A percentile compares a stretch with the other conserved stretches of the same genome.
phyloP scores from a whole-genome alignment of 2,888 invertebrate genomes.

The Ditula angustiorana region DNA sequence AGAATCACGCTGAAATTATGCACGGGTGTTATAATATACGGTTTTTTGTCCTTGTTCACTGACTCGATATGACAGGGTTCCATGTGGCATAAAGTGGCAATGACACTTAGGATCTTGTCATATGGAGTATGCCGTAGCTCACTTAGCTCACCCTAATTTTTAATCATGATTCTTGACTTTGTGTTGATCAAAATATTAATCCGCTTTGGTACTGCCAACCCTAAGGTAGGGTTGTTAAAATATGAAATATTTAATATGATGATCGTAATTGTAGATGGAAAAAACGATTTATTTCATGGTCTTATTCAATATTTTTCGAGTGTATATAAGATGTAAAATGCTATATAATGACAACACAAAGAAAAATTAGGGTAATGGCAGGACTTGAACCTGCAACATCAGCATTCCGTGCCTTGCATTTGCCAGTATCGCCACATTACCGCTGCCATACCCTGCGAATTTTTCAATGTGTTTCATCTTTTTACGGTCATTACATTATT shows the following conservation, averaged over 20 bases:
- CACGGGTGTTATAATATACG: slow-evolving; percentile 59
- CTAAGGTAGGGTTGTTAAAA: slow-evolving; percentile 34
- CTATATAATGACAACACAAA: no score
- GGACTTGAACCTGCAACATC: no score
- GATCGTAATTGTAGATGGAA: no score
- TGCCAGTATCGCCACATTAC: no score
- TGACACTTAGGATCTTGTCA: slow-evolving; percentile 13
- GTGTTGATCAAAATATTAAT: slow-evolving; percentile 36
- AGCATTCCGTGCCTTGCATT: no score
- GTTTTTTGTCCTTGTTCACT: slow-evolving; percentile 16
- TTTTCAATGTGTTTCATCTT: no score
- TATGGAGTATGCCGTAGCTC: slow-evolving; percentile 3
- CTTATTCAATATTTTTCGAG: no score
- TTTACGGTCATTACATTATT: no score
- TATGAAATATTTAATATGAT: slow-evolving; percentile 30
- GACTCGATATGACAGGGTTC: neutral
- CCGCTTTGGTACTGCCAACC: slow-evolving; percentile 37
- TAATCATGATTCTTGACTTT: slow-evolving; percentile 40
- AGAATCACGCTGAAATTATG: slow-evolving; percentile 68
- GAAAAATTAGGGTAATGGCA: no score
- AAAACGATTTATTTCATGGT: no score
- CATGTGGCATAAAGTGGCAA: neutral
- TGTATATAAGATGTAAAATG: no score
- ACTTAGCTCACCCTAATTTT: slow-evolving; percentile 38
- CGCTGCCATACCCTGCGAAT: no score